Evolutionary conservation across 2,113 vertebrate genomes (phyloP).

Genomic region (Barnardius zonarius): DNA sequence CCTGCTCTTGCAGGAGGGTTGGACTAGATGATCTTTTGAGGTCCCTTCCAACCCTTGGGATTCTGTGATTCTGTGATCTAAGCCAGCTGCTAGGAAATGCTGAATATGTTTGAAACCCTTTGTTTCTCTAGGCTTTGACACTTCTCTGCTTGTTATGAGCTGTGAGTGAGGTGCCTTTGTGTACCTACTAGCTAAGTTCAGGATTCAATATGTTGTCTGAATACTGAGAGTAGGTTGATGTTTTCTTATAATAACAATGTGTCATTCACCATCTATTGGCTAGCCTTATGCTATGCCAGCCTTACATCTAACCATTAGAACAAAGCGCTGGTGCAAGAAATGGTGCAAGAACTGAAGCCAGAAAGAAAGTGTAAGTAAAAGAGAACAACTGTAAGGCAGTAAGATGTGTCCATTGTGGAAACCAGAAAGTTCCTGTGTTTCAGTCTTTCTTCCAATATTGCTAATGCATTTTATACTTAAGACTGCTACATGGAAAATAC

Average conservation of each 20-base stretch:
- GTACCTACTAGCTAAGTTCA: not conserved
- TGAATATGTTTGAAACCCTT: not conserved
- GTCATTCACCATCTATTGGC: not conserved
- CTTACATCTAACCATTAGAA: not conserved
- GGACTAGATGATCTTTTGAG: too few species aligned
- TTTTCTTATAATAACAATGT: not conserved
- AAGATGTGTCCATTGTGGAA: not conserved
- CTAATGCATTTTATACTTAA: not conserved
- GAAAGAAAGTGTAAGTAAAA: not conserved
- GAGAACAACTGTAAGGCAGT: not conserved
- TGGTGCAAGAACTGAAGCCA: not conserved
- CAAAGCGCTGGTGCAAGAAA: not conserved
- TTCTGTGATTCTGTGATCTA: too few species aligned
- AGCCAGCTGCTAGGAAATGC: not conserved
- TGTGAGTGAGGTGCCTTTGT: not conserved
- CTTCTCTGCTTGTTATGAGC: not conserved
- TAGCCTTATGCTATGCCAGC: not conserved
- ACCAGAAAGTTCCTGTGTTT: not conserved
- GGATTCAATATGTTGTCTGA: not conserved
- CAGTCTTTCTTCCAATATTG: not conserved
- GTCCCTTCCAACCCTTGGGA: too few species aligned
- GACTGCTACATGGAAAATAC: conserved; percentile 8
- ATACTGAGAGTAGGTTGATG: not conserved
- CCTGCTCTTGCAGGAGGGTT: too few species aligned
- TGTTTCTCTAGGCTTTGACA: not conserved